Base-by-base conservation (phyloP, 2,797 vertebrate genomes). In the Basileuterus tristriatus region DNA sequence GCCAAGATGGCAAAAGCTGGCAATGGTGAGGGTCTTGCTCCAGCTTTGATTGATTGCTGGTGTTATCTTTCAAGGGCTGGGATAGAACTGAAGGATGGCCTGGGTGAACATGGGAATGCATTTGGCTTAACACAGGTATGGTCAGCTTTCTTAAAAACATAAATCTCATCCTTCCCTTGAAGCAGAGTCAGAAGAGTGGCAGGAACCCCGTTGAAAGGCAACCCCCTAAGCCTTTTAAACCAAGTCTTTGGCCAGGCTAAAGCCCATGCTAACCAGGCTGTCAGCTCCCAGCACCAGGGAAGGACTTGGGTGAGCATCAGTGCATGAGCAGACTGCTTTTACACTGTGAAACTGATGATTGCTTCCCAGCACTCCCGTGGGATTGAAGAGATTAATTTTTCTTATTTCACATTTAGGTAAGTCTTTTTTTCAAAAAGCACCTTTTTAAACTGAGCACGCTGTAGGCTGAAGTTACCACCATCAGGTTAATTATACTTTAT, bases 81-180 rank as follows among this genome's bases (percentile, higher is more conserved):
- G 52, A 44, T 53, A 8, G 36, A 46, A 34, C 81, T 95, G 50
- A 11, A 84, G 20, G 29, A 77, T 4, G 9, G 85, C 34, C 47
- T 49, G 47, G 12, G 58, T 43, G 87, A 97, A 80, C 39, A 41
- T 0, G 71, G 96, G 27, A 96, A 96, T 44, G 96, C 32, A 47
- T 97, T 97, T 72, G 96, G 96, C 19, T 77, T 97, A 86, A 97
- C 96, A 96, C 94, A 97, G 96, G 92, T 97, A 94, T 15, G 10
- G 27, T n/a, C 41, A 77, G 17, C 8, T 11, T 46, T 69, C n/a
- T 47, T 46, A 47, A 63, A 95, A 87, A 6, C 21, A 52, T 9
- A 59, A 71, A 81, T 26, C 43, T 43, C 29, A 56, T 22, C 22
- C 26, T 47, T 56, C 39, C 36, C 59, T 55, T 56, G 60, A 84